A percentile compares a stretch with the other conserved stretches of the same genome.
phyloP scores from a whole-genome alignment of 2,113 vertebrate genomes.

The Eleginops maclovinus region DNA sequence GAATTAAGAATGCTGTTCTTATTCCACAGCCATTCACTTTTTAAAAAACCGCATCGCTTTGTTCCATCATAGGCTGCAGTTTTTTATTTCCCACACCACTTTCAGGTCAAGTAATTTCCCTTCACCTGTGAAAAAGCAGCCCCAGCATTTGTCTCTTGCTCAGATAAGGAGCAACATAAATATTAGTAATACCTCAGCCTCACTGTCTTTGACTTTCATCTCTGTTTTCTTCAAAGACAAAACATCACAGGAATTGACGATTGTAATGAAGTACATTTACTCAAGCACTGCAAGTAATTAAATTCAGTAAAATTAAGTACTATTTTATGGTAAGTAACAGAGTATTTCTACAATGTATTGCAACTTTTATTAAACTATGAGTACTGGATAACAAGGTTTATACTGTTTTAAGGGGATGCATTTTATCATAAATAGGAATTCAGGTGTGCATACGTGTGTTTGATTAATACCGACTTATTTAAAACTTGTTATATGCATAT shows the following conservation, averaged over 20 bases:
- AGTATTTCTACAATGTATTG: too few relatives aligned
- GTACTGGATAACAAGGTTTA: not conserved
- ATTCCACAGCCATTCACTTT: not conserved
- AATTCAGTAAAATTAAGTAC: too few relatives aligned
- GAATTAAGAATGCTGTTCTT: too few relatives aligned
- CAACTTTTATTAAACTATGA: too few relatives aligned
- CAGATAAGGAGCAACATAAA: not conserved
- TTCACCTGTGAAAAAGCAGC: not conserved
- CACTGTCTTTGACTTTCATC: not conserved
- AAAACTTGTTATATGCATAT: conserved; percentile 16
- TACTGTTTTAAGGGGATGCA: not conserved
- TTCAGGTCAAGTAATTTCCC: not conserved
- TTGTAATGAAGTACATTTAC: too few relatives aligned
- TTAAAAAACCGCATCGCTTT: too few relatives aligned
- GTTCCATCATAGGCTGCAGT: not conserved
- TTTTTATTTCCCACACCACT: not conserved
- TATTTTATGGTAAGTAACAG: too few relatives aligned
- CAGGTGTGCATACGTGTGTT: conserved; percentile 8
- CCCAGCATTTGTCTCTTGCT: not conserved
- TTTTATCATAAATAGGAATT: not conserved
- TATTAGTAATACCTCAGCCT: not conserved
- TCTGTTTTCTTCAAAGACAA: not conserved
- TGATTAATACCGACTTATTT: conserved; percentile 36
- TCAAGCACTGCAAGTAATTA: too few relatives aligned
- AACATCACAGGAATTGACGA: not conserved